Percentiles rank a stretch among this genome's conserved stretches.
These are phyloP conservation scores for Pterostichus madidus DNA, from an alignment of 2,888 invertebrate genomes.

Conservation along the genomic window DNA sequence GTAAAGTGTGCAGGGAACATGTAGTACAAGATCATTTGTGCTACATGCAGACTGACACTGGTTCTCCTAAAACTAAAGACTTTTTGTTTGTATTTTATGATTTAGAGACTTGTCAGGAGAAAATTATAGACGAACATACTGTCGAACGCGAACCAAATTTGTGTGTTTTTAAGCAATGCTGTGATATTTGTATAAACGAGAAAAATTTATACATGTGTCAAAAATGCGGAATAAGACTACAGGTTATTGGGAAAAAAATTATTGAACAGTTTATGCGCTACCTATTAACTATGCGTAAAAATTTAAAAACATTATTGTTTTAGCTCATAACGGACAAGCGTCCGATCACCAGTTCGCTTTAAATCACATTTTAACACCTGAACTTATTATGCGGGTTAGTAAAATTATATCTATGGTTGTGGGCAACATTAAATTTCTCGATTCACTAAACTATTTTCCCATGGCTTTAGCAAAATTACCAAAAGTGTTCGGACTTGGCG, in stretches of 20 bases:
- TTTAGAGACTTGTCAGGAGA: slow-evolving; percentile 66
- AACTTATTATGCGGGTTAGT: slow-evolving; percentile 68
- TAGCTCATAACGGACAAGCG: slow-evolving; percentile 67
- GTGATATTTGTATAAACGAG: slow-evolving; percentile 32
- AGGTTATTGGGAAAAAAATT: not conserved
- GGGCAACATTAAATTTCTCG: slow-evolving; percentile 69
- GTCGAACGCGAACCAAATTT: slow-evolving; percentile 42
- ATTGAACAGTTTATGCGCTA: slow-evolving; percentile 51
- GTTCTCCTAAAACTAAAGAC: slow-evolving; percentile 36
- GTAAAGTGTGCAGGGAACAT: slow-evolving; percentile 29
- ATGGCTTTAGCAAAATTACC: slow-evolving; percentile 70
- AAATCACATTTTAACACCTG: slow-evolving; percentile 51
- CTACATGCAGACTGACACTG: not conserved
- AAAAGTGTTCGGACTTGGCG: slow-evolving; percentile 70
- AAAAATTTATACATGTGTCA: not conserved
- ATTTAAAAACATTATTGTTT: slow-evolving; percentile 51
- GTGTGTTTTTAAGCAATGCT: slow-evolving; percentile 13
- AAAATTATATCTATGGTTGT: slow-evolving; percentile 65
- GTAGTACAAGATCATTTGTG: not conserved
- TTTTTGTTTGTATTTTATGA: slow-evolving; percentile 68
- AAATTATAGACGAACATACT: not conserved
- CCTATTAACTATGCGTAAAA: slow-evolving; percentile 42
- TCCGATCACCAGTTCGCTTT: slow-evolving; percentile 67
- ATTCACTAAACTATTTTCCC: slow-evolving; percentile 71
- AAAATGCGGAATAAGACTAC: slow-evolving; percentile 14